Percentiles rank a stretch among this genome's conserved stretches.
These are phyloP conservation scores for Neodiprion lecontei DNA, from an alignment of 1,140 invertebrate species.

Conservation along the genomic window DNA sequence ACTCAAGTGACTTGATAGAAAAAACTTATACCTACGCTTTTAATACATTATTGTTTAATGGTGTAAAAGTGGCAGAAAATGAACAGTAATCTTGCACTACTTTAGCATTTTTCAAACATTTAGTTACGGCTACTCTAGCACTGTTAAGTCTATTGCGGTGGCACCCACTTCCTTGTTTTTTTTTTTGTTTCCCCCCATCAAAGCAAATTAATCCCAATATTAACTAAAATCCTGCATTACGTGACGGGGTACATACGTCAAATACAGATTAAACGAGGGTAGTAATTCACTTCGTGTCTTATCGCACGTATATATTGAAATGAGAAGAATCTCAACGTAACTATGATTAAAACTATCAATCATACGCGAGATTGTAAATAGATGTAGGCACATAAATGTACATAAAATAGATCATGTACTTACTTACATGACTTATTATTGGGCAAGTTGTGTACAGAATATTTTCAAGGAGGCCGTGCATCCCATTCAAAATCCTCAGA, in stretches of 20 bases:
- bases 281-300: slow-evolving; percentile 32
- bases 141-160: too few relatives aligned
- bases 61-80: not conserved
- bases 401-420: too few relatives aligned
- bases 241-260: too few relatives aligned
- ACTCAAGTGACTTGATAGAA: not conserved
- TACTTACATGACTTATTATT: too few relatives aligned
- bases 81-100: not conserved
- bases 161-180: too few relatives aligned
- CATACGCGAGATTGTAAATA: too few relatives aligned
- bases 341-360: not conserved
- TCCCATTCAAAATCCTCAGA: too few relatives aligned
- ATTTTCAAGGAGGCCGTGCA: too few relatives aligned
- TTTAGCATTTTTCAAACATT: not conserved
- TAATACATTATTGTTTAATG: not conserved
- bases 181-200: not conserved
- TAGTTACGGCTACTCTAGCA: too few relatives aligned
- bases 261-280: slow-evolving; percentile 20
- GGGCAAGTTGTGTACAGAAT: too few relatives aligned
- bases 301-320: not conserved
- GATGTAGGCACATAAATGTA: too few relatives aligned
- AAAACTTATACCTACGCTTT: not conserved
- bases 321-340: not conserved
- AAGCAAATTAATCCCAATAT: not conserved
- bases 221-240: not conserved